Base-by-base conservation (phyloP, 2,797 vertebrate genomes). In the Poecilia picta region DNA sequence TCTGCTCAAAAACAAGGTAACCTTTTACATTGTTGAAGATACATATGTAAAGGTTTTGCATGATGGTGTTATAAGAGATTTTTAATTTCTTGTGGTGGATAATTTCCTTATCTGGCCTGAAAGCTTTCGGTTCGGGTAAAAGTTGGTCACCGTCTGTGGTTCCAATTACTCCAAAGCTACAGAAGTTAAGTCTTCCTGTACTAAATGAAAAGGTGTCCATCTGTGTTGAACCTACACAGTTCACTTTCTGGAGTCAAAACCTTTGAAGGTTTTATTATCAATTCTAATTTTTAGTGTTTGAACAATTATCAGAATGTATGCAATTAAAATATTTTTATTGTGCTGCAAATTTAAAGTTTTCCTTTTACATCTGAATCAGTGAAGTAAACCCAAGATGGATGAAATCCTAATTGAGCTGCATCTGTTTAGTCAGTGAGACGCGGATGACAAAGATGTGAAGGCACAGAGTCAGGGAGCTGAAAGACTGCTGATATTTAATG, bases 401-500 rank as follows among this genome's bases (percentile, higher is more conserved):
- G 39, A 45, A n/a, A 13, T 43, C 20, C 68, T 28, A 6, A 45
- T 4, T 45, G 68, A 71, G 68, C 13, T 46, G 25, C 39, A 45
- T 5, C 41, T 16, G 68, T 71, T 16, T 71, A 8, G n/a, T 28
- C 41, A 45, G 41, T 18, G 68, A 71, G 36, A 23, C 20, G 33
- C 0, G 12, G 43, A n/a, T 43, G 68, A 16, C 25, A 41, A 53
- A 13, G 82, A 73, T 51, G 45, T 47, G 68, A 71, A 71, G 68
- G 68, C 68, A 81, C 70, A 77, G 77, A 86, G 83, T 72, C 87
- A 31, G 66, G 80, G 78, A 81, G 79, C 81, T 90, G 82, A 90
- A 85, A 89, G 88, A 83, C 76, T 80, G 89, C 83, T 85, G 89
- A 90, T 85, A 79, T 93, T 91, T 91, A 93, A 90, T 90, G 84